A percentile compares a stretch with the other conserved stretches of the same genome.
These are phyloP conservation scores for Hycleus cichorii DNA, from an alignment of 1,140 invertebrate species.

Conservation along the genomic window DNA sequence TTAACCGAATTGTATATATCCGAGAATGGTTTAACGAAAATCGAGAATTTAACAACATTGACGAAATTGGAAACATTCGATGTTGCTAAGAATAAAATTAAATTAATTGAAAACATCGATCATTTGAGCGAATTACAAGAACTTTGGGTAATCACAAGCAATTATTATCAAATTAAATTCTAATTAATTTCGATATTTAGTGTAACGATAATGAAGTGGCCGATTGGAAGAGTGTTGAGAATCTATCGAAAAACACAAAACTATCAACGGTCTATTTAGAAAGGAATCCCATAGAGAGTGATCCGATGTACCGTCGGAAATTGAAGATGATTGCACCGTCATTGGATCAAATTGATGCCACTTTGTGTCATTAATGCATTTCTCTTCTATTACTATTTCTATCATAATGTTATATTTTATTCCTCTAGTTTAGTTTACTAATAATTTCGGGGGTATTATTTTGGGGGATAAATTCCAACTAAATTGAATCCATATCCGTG, in stretches of 20 bases:
- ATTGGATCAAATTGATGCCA: slow-evolving; percentile 91
- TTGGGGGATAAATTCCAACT: no score
- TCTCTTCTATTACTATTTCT: background rate
- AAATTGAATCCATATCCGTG: no score
- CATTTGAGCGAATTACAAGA: slow-evolving; percentile 76
- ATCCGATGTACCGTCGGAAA: slow-evolving; percentile 85
- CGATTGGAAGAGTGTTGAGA: slow-evolving; percentile 79
- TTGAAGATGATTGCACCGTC: slow-evolving; percentile 81
- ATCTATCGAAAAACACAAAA: slow-evolving; percentile 64
- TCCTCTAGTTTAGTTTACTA: no score
- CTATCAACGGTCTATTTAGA: slow-evolving; percentile 90
- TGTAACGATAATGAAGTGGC: slow-evolving; percentile 87
- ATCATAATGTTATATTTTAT: background rate
- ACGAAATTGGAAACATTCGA: slow-evolving; percentile 77
- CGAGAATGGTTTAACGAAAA: slow-evolving; percentile 80
- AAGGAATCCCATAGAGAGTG: slow-evolving; percentile 79
- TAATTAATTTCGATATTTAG: slow-evolving; percentile 46
- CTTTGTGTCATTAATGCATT: slow-evolving; percentile 61
- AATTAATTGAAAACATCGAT: slow-evolving; percentile 68
- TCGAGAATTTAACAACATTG: slow-evolving; percentile 68
- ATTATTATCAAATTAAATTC: background rate
- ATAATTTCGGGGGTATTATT: background rate
- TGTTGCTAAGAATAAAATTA: slow-evolving; percentile 83
- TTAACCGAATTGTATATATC: slow-evolving; percentile 89
- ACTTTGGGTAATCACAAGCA: slow-evolving; percentile 72